Base-by-base conservation (phyloP, 1,140 invertebrate genomes). In the Drosophila sp. region DNA sequence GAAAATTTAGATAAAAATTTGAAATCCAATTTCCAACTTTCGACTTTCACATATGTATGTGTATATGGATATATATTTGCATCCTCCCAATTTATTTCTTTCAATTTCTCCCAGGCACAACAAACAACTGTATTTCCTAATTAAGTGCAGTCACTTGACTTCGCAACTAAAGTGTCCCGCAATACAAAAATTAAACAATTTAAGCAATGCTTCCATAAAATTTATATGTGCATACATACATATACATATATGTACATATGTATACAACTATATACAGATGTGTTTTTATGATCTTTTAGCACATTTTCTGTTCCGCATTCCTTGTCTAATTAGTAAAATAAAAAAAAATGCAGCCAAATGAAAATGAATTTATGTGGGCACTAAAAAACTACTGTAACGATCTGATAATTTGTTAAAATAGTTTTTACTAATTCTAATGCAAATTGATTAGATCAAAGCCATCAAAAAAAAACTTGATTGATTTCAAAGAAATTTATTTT, bases 291-390 rank as follows among this genome's bases (percentile, higher is more conserved):
- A 44, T 76, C 67, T 86, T 87, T 50, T 87, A 86, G 76, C 76
- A 86, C 66, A 87, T 86, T 83, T 77, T 35, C 23, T 77, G 74
- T 87, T 89, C 80, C 83, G 83, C 83, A 87, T 87, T 87, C 84
- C 79, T 73, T 55, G 78, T 62, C 79, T 80, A 87, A 86, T 86
- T 86, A 70, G 30, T 76, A 23, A 27, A 54, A 29, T 40, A 5
- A 8, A 6, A 63, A 27, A 30, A 27, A 27, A 17, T 17, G 17
- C 17, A 17, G 17, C 17, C 17, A 17, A 17, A 17, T 17, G 17
- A 61, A 17, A 17, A 38, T 10, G 38, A 40, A 38, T 57, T 3
- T 60, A 72, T 54, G 73, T 75, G 72, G 64, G 72, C 58, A 30
- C 35, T 63, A 60, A 44, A 44, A 33, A 41, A 5, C 4, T 23